Evolutionary conservation across 2,888 invertebrate genomes (phyloP).

Genomic region (Drosophila siamana): DNA sequence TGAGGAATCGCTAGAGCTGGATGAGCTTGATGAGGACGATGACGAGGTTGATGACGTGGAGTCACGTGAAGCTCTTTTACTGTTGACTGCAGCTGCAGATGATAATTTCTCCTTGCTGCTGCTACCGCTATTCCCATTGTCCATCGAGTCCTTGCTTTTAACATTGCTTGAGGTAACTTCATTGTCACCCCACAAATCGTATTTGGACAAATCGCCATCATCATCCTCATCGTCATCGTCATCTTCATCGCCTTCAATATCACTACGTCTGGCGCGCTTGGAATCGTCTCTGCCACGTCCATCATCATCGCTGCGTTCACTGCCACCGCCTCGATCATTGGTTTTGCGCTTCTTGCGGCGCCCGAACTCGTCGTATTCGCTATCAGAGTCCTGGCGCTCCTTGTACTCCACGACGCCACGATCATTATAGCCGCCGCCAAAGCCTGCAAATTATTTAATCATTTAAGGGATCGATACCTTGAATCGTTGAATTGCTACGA

Average conservation of each 20-base stretch:
- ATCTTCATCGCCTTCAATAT: slow-evolving; percentile 79
- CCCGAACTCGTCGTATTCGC: slow-evolving; percentile 98
- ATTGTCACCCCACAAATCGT: slow-evolving; percentile 91
- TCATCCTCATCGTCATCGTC: slow-evolving; percentile 87
- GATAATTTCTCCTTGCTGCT: slow-evolving; percentile 25
- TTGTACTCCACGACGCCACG: slow-evolving; percentile 98
- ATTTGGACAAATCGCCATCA: slow-evolving; percentile 91
- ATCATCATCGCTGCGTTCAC: slow-evolving; percentile 81
- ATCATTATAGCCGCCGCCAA: slow-evolving; percentile 97
- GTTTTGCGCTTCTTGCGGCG: slow-evolving; percentile 87
- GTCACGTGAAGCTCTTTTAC: slow-evolving; percentile 60
- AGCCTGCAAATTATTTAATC: slow-evolving; percentile 86
- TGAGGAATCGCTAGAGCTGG: slow-evolving; percentile 61
- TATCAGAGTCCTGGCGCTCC: slow-evolving; percentile 94
- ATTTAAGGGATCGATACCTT: not conserved
- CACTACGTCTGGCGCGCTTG: slow-evolving; percentile 52
- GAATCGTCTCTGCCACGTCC: slow-evolving; percentile 73
- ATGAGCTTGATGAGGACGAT: slow-evolving; percentile 75
- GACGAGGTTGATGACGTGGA: slow-evolving; percentile 79
- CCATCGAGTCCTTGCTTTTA: slow-evolving; percentile 47
- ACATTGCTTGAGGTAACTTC: slow-evolving; percentile 84
- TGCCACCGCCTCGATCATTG: slow-evolving; percentile 41
- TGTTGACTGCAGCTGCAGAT: slow-evolving; percentile 38
- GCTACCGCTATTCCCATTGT: slow-evolving; percentile 45
- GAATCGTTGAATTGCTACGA: slow-evolving; percentile 47